These are phyloP conservation scores for Leptatherina wallacei DNA, from an alignment of 2,797 vertebrate genomes.

Conservation along the genomic window DNA sequence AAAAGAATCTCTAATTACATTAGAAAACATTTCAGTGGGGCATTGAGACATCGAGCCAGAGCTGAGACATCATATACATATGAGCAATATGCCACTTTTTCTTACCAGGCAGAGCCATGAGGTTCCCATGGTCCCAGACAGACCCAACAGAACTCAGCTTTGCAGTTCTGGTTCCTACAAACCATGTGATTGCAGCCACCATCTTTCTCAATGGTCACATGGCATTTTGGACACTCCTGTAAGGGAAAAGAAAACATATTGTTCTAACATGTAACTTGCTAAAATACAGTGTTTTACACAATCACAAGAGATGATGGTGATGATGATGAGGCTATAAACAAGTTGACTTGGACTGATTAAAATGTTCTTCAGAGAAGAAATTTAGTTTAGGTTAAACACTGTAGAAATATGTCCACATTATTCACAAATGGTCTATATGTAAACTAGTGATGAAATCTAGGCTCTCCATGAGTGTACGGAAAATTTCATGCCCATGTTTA, in stretches of 20 bases:
- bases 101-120: slow-evolving; percentile 98
- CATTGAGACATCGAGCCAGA: no score
- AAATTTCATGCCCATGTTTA: neutral
- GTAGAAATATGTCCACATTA: neutral
- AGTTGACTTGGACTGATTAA: neutral
- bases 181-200: slow-evolving; percentile 99
- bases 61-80: no score
- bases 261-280: neutral
- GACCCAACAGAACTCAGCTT: slow-evolving; percentile 99
- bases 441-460: neutral
- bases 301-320: neutral
- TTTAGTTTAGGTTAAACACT: neutral
- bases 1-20: no score
- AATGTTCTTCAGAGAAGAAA: neutral
- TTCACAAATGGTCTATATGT: neutral
- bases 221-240: slow-evolving; percentile 99
- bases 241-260: neutral
- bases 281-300: neutral
- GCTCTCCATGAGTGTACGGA: neutral
- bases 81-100: slow-evolving; percentile 24
- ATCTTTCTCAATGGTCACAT: slow-evolving; percentile 99
- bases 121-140: slow-evolving; percentile 99
- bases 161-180: slow-evolving; percentile 99
- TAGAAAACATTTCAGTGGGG: no score
- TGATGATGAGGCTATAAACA: neutral